Evolutionary conservation across 2,113 vertebrate genomes (phyloP).

Genomic region (Heloderma charlesbogerti): DNA sequence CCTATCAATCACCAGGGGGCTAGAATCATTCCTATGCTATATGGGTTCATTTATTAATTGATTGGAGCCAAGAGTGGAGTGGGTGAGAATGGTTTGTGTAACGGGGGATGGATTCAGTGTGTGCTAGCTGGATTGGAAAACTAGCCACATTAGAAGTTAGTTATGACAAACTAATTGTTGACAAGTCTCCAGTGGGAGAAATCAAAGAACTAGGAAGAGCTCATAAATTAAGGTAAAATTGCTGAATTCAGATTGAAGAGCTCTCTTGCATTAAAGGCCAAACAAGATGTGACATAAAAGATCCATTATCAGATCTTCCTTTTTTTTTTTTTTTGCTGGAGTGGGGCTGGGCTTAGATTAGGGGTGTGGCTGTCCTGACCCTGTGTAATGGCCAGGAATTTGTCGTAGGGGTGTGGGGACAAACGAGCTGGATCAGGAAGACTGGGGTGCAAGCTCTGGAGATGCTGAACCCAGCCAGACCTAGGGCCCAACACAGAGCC

Average conservation of each 20-base stretch:
- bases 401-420: too few relatives aligned
- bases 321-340: not conserved
- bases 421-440: not conserved
- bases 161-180: not conserved
- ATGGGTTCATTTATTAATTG: not conserved
- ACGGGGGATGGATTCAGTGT: not conserved
- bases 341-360: not conserved
- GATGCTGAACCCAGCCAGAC: not conserved
- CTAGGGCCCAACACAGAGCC: not conserved
- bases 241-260: not conserved
- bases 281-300: not conserved
- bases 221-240: not conserved
- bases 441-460: not conserved
- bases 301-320: not conserved
- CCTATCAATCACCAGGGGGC: not conserved
- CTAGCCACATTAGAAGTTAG: not conserved
- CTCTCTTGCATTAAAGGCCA: not conserved
- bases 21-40: not conserved
- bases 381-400: too few relatives aligned
- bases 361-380: not conserved
- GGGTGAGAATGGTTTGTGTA: too few relatives aligned
- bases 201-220: not conserved
- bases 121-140: not conserved
- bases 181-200: not conserved
- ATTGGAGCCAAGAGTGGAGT: not conserved